phyloP scores from a whole-genome alignment of 64 coral and sea anemone species.

The Montipora sp. region DNA sequence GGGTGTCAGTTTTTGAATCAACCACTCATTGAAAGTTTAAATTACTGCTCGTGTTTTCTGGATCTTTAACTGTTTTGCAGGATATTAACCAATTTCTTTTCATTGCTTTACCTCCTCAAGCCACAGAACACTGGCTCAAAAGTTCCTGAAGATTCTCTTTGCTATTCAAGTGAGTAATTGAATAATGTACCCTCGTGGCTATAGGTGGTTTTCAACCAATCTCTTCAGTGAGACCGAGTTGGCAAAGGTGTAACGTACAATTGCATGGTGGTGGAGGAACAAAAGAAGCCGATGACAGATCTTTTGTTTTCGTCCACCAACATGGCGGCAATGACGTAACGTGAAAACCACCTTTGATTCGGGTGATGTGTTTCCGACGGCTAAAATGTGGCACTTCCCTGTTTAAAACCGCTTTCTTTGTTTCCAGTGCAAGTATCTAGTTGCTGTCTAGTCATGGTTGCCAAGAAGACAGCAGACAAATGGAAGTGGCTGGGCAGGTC shows the following conservation, averaged over 20 bases:
- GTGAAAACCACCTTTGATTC: too few species aligned
- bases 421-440: neutral
- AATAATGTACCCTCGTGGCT: neutral
- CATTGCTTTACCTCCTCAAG: neutral
- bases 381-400: too few species aligned
- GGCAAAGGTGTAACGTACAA: too few species aligned
- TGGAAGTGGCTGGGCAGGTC: slow-evolving; percentile 29
- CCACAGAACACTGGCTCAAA: neutral
- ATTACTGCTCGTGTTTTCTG: neutral
- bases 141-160: slow-evolving; percentile 10
- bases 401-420: neutral
- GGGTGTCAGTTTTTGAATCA: too few species aligned
- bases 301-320: too few species aligned
- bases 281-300: too few species aligned
- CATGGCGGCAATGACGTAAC: too few species aligned
- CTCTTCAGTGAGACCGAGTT: too few species aligned
- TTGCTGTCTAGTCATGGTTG: slow-evolving; percentile 20
- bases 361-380: too few species aligned
- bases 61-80: too few species aligned
- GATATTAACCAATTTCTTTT: neutral
- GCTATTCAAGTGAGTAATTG: slow-evolving; percentile 9
- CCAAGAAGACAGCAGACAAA: neutral
- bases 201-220: neutral
- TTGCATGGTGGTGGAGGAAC: too few species aligned
- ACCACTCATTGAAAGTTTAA: neutral